Conservation (phyloP, 2,113 vertebrate genomes). For the Amphiprion percula region DNA sequence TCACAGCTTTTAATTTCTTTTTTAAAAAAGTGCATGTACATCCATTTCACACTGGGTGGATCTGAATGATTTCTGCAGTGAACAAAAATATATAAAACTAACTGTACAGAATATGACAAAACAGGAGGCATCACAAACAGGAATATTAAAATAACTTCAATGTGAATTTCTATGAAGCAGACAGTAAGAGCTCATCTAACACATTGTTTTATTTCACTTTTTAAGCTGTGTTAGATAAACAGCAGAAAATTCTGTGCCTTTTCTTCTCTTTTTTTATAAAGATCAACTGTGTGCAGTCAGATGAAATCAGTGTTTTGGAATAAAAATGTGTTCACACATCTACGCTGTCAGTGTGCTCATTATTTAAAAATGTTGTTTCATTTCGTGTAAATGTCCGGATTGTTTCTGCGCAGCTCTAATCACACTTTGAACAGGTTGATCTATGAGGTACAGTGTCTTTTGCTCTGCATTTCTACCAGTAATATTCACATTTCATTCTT, state of each 20-base stretch:
- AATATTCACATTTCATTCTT: not conserved
- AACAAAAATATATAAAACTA: not conserved
- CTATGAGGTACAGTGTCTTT: not conserved
- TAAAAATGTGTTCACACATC: conserved; percentile 12
- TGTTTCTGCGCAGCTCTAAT: not conserved
- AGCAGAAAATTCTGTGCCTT: not conserved
- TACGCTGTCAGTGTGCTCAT: not conserved
- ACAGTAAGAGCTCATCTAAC: too few relatives aligned
- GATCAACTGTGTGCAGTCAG: not conserved
- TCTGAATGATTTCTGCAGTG: not conserved
- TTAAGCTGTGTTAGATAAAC: not conserved
- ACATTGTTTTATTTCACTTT: not conserved
- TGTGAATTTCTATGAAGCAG: conserved; percentile 1
- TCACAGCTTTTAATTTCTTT: too few relatives aligned
- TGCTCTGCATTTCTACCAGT: not conserved
- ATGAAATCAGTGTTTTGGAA: conserved; percentile 6
- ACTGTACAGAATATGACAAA: not conserved
- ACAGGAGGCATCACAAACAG: not conserved
- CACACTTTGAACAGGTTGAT: not conserved
- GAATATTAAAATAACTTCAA: not conserved
- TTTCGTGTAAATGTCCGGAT: not conserved
- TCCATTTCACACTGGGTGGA: too few relatives aligned
- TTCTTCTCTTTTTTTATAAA: not conserved
- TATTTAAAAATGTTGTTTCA: not conserved
- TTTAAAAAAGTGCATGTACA: too few relatives aligned